Percentiles rank a stretch among this genome's conserved stretches.
Conservation (phyloP, 2,113 vertebrate species). For the Cardinalis cardinalis region DNA sequence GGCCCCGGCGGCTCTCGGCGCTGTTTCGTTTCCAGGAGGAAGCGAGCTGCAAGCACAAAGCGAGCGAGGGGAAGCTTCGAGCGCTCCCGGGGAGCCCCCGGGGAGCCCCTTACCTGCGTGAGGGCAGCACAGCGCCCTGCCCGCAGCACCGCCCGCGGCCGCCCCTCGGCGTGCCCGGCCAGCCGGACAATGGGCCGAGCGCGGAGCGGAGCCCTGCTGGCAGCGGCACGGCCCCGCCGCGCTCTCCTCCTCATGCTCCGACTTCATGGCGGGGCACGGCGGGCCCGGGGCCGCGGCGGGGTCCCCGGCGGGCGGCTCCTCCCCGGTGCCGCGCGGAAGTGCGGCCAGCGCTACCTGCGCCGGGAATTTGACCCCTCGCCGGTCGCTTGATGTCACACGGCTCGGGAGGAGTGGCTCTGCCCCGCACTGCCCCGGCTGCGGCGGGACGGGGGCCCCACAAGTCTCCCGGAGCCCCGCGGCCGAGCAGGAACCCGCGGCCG, state of each 20-base stretch:
- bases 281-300: neutral
- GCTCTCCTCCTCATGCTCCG: slow-evolving; percentile 70
- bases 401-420: slow-evolving; percentile 22
- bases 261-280: slow-evolving; percentile 51
- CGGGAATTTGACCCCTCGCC: slow-evolving; percentile 65
- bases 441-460: neutral
- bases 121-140: neutral
- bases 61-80: neutral
- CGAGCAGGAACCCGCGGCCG: neutral
- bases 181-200: neutral
- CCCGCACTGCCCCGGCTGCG: neutral
- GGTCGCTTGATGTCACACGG: slow-evolving; percentile 54
- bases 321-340: slow-evolving; percentile 55
- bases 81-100: too few relatives aligned
- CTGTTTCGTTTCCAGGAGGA: neutral
- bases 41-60: neutral
- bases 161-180: neutral
- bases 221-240: slow-evolving; percentile 69
- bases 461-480: neutral
- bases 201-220: neutral
- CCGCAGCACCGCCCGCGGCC: neutral
- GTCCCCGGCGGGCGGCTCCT: neutral
- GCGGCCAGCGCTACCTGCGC: slow-evolving; percentile 57
- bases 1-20: neutral
- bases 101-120: neutral